These are phyloP conservation scores for Unio delphinus DNA, from an alignment of 2,888 invertebrate genomes.

Conservation along the genomic window DNA sequence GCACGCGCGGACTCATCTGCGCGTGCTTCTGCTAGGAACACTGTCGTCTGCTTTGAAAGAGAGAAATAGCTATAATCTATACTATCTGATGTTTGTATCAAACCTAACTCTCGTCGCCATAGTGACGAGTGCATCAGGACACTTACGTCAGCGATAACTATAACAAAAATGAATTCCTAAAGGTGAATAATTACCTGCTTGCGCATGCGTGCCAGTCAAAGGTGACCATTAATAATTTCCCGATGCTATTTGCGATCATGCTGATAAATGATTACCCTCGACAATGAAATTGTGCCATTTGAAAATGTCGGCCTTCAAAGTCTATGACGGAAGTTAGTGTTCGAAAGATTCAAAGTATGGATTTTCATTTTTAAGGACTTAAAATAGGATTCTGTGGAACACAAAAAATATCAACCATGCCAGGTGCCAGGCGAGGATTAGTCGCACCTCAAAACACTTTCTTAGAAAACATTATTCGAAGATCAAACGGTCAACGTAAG, in stretches of 20 bases:
- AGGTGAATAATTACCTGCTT: slow-evolving; percentile 50
- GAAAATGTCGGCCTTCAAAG: not conserved
- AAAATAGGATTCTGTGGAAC: not conserved
- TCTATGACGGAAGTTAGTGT: slow-evolving; percentile 1
- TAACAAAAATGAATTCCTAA: slow-evolving; percentile 27
- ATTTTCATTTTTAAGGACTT: not conserved
- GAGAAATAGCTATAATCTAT: no score
- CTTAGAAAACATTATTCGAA: slow-evolving; percentile 98
- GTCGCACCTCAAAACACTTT: slow-evolving; percentile 99
- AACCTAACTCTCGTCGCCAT: slow-evolving; percentile 24
- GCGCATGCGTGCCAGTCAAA: slow-evolving; percentile 42
- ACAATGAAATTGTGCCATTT: slow-evolving; percentile 5
- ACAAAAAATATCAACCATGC: slow-evolving; percentile 49
- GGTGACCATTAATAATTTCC: slow-evolving; percentile 29
- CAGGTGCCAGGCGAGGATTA: slow-evolving; percentile 79
- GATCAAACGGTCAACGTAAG: slow-evolving; percentile 99
- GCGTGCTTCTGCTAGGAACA: no score
- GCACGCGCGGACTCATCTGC: no score
- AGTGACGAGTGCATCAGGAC: slow-evolving; percentile 30
- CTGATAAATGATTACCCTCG: slow-evolving; percentile 10
- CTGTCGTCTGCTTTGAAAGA: no score
- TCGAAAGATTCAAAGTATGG: slow-evolving; percentile 1
- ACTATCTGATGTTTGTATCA: slow-evolving; percentile 5
- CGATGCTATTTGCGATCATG: slow-evolving; percentile 22
- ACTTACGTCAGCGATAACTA: slow-evolving; percentile 22